Conservation (phyloP, 2,888 invertebrate genomes). For the Ornithoptera priamus region DNA sequence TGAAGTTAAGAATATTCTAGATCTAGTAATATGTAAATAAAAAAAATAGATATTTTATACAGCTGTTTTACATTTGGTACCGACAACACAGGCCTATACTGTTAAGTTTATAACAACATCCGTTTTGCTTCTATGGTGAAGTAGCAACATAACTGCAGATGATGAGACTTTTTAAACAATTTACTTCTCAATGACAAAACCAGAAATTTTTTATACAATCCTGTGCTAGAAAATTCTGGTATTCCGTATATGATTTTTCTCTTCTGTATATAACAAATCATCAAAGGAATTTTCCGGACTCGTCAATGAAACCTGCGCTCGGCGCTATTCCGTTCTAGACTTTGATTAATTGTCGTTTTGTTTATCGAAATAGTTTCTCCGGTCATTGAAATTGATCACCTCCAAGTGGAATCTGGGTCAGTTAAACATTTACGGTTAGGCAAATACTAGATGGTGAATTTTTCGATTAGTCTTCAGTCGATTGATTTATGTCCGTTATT, state of each 20-base stretch:
- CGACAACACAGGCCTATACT: no score
- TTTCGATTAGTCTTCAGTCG: not conserved
- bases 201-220: no score
- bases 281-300: not conserved
- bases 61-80: no score
- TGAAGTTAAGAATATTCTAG: no score
- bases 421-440: conserved; percentile 1
- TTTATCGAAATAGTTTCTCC: conserved; percentile 15
- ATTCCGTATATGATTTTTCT: not conserved
- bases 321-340: not conserved
- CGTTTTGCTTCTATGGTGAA: no score
- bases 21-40: no score
- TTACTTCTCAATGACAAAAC: no score
- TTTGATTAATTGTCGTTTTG: conserved; percentile 28
- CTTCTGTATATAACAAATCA: not conserved
- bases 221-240: no score
- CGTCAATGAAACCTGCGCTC: not conserved
- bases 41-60: no score
- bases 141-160: no score
- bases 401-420: conserved; percentile 8
- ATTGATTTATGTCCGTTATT: not conserved
- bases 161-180: no score
- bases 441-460: not conserved
- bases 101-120: no score
- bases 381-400: conserved; percentile 14